Evolutionary conservation across 2,888 invertebrate species (phyloP).

Genomic region (Cartodere bifasciata): DNA sequence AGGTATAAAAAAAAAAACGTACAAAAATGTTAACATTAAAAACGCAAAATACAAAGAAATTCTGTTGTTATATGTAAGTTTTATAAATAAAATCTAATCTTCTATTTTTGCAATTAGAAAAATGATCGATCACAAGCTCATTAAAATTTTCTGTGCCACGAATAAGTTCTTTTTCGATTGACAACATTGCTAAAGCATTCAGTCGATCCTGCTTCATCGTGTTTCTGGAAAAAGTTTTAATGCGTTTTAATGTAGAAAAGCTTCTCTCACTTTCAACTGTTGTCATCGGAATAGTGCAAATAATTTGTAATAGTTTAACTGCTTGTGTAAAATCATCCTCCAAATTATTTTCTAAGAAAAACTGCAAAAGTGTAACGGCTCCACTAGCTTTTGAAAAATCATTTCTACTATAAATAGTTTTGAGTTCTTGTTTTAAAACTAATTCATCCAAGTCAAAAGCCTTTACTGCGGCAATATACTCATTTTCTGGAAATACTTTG

Average conservation of each 20-base stretch:
- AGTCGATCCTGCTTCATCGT: constrained; percentile 19
- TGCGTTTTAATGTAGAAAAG: constrained; percentile 18
- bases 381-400: constrained; percentile 16
- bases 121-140: too few species aligned
- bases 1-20: too few species aligned
- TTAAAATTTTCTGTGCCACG: constrained; percentile 3
- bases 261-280: constrained; percentile 19
- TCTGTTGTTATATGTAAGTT: too few species aligned
- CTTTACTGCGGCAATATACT: constrained; percentile 10
- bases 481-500: constrained; percentile 15
- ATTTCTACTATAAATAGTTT: constrained; percentile 17
- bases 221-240: constrained; percentile 20
- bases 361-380: constrained; percentile 7
- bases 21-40: too few species aligned
- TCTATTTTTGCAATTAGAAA: too few species aligned
- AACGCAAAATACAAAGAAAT: too few species aligned
- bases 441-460: constrained; percentile 17
- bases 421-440: constrained; percentile 18
- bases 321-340: constrained; percentile 17
- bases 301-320: constrained; percentile 19
- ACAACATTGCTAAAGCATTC: constrained; percentile 18
- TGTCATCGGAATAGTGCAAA: constrained; percentile 22
- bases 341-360: constrained; percentile 15
- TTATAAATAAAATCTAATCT: too few species aligned
- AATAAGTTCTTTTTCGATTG: constrained; percentile 6